Evolutionary conservation across 2,797 vertebrate species (phyloP), one percentile per base, ranked within the genome.

Genomic region (Coranthus polyacanthus): DNA sequence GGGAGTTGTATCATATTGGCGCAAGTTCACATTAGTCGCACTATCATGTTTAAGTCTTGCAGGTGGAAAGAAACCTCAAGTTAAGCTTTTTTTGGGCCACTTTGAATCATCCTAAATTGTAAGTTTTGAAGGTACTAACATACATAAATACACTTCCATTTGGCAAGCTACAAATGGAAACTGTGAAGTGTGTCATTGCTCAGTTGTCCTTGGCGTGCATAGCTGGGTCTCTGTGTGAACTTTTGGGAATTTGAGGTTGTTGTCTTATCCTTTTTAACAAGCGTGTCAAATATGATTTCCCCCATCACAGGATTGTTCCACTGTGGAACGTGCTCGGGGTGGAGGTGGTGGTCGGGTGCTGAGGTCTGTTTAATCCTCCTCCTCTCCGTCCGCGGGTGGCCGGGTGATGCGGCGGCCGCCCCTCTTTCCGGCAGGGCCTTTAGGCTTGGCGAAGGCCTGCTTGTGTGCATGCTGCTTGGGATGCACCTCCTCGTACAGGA

Each of bases 381-480:
- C 94, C 12, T 95, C 94, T 82, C 95, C 96, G 6, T 97, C 95
- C 43, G 91, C 92, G 20, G 96, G 95, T 41, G 95, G 94, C 71
- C 94, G 88, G 32, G 97, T 99, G 81, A 99, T 94, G 84, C 98
- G 94, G 72, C 96, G 95, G n/a, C 92, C 94, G 8, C 98, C 98
- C 66, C 95, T 94, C 85, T 97, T 97, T 22, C 98, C 98, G 0
- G 94, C 90, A 4, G 98, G 98, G 42, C 97, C 98, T 89, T 95
- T 97, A 22, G 98, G 98, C 77, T 98, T 99, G 81, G 97, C 94
- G 75, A 99, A 99, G 43, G 93, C 96, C 73, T 97, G 96, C 78
- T 96, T 98, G 89, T 98, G 96, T 16, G 96, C 97, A 0, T 98
- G 96, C 83, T 98, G 97, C 90, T 98, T 99, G 24, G 98, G 98